Evolutionary conservation across 2,888 invertebrate genomes (phyloP), one percentile per base, ranked within the genome.

Genomic region (Nomada fucata): DNA sequence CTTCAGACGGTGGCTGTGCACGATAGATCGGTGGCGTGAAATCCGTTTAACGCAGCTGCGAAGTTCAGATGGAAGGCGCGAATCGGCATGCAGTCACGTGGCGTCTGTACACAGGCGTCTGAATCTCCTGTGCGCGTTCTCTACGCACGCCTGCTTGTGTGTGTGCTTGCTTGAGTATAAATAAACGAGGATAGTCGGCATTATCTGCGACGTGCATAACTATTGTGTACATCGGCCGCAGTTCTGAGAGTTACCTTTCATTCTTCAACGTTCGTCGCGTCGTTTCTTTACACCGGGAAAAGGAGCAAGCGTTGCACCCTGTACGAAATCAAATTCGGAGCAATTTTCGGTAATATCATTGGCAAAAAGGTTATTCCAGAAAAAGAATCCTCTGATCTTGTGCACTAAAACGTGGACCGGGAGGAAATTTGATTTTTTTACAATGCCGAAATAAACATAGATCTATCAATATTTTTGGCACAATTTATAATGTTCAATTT

Each of bases 31-130:
- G 59, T 26, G 53, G 47, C 26, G 29, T 63, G 73, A 72, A 77
- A 72, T 72, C 55, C 36, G 44, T 67, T 53, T 36, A 61, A 23
- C 50, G 73, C 65, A 85, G 77, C 73, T 82, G 77, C 67, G 55
- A 76, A 77, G 60, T 82, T 84, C 65, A 59, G 75, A 83, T 86
- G 79, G 79, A 69, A 83, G 77, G 75, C 79, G 82, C 76, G 81
- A 68, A 79, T 53, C 64, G 69, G 68, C 60, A 61, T 84, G 72
- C 69, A 71, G 79, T 84, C 86, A 84, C 86, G 86, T 82, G 86
- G 75, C 77, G 74, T 42, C 73, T 44, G 59, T 42, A 50, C 29
- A 79, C 57, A 82, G 68, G 83, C 77, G 79, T 76, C 76, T 72
- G 47, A 73, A 70, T 73, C 77, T 68, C 65, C 68, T 65, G 65